Base-by-base conservation (phyloP, 2,888 invertebrate genomes). In the Polymixis flavicincta region DNA sequence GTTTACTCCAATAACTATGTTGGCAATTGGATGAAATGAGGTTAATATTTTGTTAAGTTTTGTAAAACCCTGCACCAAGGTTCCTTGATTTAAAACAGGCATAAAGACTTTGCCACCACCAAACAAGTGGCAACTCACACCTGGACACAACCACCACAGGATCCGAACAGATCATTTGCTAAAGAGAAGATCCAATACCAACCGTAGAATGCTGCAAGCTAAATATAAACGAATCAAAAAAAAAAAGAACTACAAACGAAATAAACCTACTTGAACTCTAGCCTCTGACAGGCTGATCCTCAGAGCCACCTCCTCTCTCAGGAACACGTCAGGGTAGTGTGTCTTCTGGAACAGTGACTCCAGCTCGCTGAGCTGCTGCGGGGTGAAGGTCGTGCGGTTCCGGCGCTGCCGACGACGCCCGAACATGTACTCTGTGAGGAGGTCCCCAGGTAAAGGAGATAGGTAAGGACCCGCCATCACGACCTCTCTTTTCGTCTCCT, bases 281-380 rank as follows among this genome's bases (percentile, higher is more conserved):
- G 99, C 99, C 95, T 99, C 99, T 3, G 99, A 98, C 13, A 99
- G 97, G 92, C 98, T 98, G 89, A 99, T 99, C 92, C 99, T 97
- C 77, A 99, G 94, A 0, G 99, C 99, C 14, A 99, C 98, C 95
- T 99, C 99, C 93, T 99, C 99, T 87, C 99, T 97, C 74, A 98
- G 94, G 90, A 97, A 97, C 37, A 99, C 99, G 91, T 99, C 99
- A 11, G 99, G 99, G 93, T 99, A 99, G 91, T 99, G 99, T 0
- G 99, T 99, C 94, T 99, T 98, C 93, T 99, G 98, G 94, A 99
- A 99, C 37, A 99, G 97, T 0, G 98, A 98, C 93, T 99, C 99
- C 89, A 99, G 94, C 91, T 99, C 99, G 91, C 98, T 98, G 66
- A 99, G 96, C 94, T 99, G 99, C 92, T 99, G 99, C 1, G 99